Percentiles rank a stretch among this genome's conserved stretches.
Evolutionary conservation across 2,113 vertebrate species (phyloP).

Genomic region (Corythornis madagascariensis): DNA sequence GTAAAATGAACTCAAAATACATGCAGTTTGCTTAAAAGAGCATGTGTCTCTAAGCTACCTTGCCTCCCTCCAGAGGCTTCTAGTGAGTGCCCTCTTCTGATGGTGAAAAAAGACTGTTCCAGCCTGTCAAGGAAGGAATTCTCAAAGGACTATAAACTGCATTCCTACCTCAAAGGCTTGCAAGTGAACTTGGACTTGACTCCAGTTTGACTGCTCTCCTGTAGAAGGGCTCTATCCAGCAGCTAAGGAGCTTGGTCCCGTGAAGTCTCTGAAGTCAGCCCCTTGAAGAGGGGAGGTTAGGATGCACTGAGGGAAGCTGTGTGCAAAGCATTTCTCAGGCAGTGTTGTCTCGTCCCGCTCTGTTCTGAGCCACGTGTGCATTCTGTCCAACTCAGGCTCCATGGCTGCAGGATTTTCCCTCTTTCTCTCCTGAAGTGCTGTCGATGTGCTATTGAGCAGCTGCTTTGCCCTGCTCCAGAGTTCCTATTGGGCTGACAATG

Average conservation of each 20-base stretch:
- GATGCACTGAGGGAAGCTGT: background rate
- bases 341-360: background rate
- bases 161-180: background rate
- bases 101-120: background rate
- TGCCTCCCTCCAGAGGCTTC: background rate
- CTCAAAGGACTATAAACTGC: background rate
- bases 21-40: background rate
- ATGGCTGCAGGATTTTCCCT: background rate
- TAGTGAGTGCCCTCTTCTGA: background rate
- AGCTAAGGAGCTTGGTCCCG: background rate
- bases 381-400: background rate
- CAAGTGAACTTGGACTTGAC: background rate
- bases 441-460: background rate
- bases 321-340: background rate
- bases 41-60: background rate
- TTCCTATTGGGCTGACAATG: background rate
- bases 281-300: background rate
- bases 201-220: background rate
- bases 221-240: background rate
- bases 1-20: background rate
- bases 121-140: background rate
- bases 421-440: background rate
- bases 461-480: background rate
- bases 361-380: background rate
- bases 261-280: background rate